A percentile compares a stretch with the other conserved stretches of the same genome.
phyloP scores from a whole-genome alignment of 2,797 vertebrate genomes.

The Harpagifer antarcticus region DNA sequence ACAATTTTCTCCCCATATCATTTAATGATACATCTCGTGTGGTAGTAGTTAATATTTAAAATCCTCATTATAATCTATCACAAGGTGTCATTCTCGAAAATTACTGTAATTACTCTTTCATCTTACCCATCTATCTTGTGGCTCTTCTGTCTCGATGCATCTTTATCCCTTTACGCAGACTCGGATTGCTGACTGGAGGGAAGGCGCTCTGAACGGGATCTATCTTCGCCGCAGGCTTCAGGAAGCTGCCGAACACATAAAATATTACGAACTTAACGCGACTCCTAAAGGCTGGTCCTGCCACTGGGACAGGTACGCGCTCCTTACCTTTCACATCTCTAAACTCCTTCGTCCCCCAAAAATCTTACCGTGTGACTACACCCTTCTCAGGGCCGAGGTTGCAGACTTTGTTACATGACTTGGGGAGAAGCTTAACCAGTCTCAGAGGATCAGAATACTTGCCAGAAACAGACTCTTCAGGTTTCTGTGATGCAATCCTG shows the following conservation, averaged over 20 bases:
- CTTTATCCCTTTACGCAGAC: conserved; percentile 82
- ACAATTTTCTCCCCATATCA: conserved; percentile 45
- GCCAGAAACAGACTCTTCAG: conserved; percentile 77
- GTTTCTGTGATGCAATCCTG: conserved; percentile 74
- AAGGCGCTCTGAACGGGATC: conserved; percentile 97
- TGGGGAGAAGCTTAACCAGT: conserved; percentile 79
- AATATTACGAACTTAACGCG: conserved; percentile 99
- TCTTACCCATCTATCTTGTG: conserved; percentile 35
- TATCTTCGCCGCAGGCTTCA: conserved; percentile 99
- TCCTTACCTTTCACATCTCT: conserved; percentile 91
- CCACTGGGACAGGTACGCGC: conserved; percentile 99
- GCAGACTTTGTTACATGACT: conserved; percentile 81
- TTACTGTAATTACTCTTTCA: conserved; percentile 49
- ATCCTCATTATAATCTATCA: conserved; percentile 70
- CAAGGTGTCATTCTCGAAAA: conserved; percentile 42
- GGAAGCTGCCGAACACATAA: conserved; percentile 99
- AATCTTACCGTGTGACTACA: conserved; percentile 75
- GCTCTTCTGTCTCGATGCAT: conserved; percentile 14
- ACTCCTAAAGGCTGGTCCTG: conserved; percentile 99
- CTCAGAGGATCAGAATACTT: conserved; percentile 74
- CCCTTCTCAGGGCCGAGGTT: conserved; percentile 67
- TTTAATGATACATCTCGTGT: conserved; percentile 46
- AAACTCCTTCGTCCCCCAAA: conserved; percentile 81
- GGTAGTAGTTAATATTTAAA: conserved; percentile 73
- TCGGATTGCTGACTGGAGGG: conserved; percentile 98